Evolutionary conservation across 2,113 vertebrate species (phyloP).

Genomic region (Alligator sinensis): DNA sequence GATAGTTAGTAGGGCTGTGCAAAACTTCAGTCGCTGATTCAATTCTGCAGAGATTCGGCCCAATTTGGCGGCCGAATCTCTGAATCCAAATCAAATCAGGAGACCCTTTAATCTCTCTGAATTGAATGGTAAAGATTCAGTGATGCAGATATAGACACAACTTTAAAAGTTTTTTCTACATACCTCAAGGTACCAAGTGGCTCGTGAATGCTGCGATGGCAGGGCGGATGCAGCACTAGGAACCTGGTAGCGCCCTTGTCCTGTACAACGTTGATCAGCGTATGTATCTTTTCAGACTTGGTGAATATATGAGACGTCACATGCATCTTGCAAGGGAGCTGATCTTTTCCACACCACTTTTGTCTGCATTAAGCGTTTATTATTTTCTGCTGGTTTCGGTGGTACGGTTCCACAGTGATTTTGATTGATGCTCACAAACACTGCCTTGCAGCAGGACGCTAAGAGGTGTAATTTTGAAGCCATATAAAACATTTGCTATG

Average conservation of each 20-base stretch:
- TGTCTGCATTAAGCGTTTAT: not conserved
- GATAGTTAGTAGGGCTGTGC: too few relatives aligned
- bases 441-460: not conserved
- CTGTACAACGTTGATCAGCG: not conserved
- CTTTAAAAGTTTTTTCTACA: too few relatives aligned
- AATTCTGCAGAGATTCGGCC: not conserved
- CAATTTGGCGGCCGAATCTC: too few relatives aligned
- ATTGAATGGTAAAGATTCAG: too few relatives aligned
- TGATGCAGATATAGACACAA: too few relatives aligned
- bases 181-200: too few relatives aligned
- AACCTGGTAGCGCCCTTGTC: not conserved
- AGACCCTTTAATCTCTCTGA: too few relatives aligned
- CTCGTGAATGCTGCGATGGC: too few relatives aligned
- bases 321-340: not conserved
- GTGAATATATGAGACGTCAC: not conserved
- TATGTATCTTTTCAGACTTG: not conserved
- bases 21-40: too few relatives aligned
- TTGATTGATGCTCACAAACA: not conserved
- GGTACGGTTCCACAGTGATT: not conserved
- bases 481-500: not conserved
- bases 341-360: not conserved
- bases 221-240: not conserved
- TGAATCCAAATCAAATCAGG: not conserved
- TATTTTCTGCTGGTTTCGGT: not conserved
- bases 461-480: not conserved